These are phyloP conservation scores for Tethea ocularis DNA, from an alignment of 2,888 invertebrate species.

Conservation along the genomic window DNA sequence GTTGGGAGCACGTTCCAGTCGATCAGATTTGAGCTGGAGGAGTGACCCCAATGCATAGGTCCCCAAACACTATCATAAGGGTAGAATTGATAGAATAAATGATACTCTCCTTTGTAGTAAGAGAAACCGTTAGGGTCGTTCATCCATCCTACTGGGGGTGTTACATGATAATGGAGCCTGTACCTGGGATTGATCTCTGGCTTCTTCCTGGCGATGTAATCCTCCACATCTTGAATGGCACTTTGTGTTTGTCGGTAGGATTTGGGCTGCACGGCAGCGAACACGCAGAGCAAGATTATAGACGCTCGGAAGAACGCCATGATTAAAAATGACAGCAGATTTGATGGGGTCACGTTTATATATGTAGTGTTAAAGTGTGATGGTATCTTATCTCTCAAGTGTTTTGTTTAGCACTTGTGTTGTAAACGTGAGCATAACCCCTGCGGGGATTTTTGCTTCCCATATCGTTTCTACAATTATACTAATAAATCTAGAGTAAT, in stretches of 20 bases:
- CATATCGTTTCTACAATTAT: too few relatives aligned
- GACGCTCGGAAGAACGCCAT: conserved; percentile 3
- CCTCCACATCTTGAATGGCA: conserved; percentile 51
- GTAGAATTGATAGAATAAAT: conserved; percentile 81
- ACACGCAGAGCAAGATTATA: conserved; percentile 32
- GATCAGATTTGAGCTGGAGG: conserved; percentile 69
- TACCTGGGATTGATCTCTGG: conserved; percentile 62
- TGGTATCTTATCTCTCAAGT: conserved; percentile 12
- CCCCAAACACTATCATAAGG: conserved; percentile 75
- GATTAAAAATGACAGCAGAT: not conserved
- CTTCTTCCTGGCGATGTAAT: conserved; percentile 61
- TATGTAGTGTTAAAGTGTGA: conserved; percentile 2
- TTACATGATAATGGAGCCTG: conserved; percentile 66
- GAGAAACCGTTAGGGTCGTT: conserved; percentile 84
- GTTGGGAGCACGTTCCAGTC: conserved; percentile 77
- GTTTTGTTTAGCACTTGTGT: conserved; percentile 10
- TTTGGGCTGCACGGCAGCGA: conserved; percentile 36
- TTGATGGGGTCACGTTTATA: not conserved
- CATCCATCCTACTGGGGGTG: conserved; percentile 80
- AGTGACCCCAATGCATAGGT: conserved; percentile 84
- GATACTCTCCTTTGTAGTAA: conserved; percentile 76
- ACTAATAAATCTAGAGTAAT: too few relatives aligned
- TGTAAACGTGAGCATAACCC: not conserved
- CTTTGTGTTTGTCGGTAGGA: conserved; percentile 33
- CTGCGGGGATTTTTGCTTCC: conserved; percentile 2